These are phyloP conservation scores for Protobothrops mucrosquamatus DNA, from an alignment of 2,113 vertebrate genomes.

Conservation along the genomic window DNA sequence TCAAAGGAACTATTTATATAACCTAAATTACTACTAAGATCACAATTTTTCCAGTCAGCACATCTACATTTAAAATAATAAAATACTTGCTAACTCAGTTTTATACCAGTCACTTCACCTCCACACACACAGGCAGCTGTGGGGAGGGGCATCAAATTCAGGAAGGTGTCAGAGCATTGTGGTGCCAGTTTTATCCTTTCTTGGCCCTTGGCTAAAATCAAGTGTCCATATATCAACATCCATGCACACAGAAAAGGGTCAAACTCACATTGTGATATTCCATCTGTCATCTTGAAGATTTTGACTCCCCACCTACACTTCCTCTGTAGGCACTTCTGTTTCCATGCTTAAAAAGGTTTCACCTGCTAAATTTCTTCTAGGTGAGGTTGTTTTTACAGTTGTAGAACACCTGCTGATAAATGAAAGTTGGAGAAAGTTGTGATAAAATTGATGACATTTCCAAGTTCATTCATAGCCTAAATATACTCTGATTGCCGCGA, in stretches of 20 bases:
- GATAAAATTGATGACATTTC: neutral
- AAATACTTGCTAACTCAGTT: neutral
- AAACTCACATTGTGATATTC: no score
- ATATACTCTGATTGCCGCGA: neutral
- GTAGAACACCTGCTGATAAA: neutral
- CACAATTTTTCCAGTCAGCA: neutral
- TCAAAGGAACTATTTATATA: neutral
- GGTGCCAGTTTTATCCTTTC: no score
- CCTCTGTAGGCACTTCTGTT: neutral
- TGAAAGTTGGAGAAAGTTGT: neutral
- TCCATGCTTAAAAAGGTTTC: neutral
- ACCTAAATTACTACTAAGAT: neutral
- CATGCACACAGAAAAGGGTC: no score
- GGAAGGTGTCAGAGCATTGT: no score
- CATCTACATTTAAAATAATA: neutral
- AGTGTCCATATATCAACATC: no score
- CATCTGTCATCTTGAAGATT: no score
- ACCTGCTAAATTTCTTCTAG: neutral
- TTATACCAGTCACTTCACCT: neutral
- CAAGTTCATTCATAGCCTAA: neutral
- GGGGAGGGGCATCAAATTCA: no score
- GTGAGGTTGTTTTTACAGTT: neutral
- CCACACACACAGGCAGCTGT: neutral
- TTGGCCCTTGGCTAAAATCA: no score
- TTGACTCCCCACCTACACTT: neutral